phyloP scores from a whole-genome alignment of 2,888 invertebrate genomes.

The Andrena haemorrhoa region DNA sequence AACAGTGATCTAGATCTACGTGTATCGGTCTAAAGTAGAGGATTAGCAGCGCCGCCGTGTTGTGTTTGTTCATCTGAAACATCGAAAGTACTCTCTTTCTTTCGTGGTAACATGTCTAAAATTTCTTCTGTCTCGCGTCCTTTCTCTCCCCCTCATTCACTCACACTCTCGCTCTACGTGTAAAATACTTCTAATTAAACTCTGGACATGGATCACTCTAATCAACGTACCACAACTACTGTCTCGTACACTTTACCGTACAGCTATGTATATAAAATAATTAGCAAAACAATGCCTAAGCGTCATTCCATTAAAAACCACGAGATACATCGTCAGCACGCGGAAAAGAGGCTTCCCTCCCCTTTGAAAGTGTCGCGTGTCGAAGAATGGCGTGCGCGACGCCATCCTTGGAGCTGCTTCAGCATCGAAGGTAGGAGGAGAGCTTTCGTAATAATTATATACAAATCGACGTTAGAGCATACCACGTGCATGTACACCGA shows the following conservation, averaged over 20 bases:
- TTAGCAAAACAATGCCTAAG: constrained; percentile 76
- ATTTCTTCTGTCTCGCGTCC: constrained; percentile 42
- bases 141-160: constrained; percentile 16
- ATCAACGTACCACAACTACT: constrained; percentile 69
- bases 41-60: constrained; percentile 23
- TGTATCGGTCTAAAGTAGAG: constrained; percentile 12
- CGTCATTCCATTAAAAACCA: constrained; percentile 73
- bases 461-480: constrained; percentile 42
- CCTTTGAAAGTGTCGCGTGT: constrained; percentile 29
- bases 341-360: constrained; percentile 19
- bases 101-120: constrained; percentile 66
- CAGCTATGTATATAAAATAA: constrained; percentile 67
- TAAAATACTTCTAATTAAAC: constrained; percentile 73
- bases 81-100: constrained; percentile 36
- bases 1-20: background rate
- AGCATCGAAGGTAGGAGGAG: constrained; percentile 50
- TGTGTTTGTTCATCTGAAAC: constrained; percentile 5
- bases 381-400: constrained; percentile 34
- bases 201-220: constrained; percentile 74
- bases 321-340: constrained; percentile 53
- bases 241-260: constrained; percentile 56
- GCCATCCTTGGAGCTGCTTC: constrained; percentile 17
- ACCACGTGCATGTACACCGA: constrained; percentile 17
- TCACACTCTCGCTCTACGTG: constrained; percentile 55
- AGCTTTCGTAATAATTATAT: constrained; percentile 33